Conservation (phyloP, 2,113 vertebrate species). For the Hemiprocne comata region DNA sequence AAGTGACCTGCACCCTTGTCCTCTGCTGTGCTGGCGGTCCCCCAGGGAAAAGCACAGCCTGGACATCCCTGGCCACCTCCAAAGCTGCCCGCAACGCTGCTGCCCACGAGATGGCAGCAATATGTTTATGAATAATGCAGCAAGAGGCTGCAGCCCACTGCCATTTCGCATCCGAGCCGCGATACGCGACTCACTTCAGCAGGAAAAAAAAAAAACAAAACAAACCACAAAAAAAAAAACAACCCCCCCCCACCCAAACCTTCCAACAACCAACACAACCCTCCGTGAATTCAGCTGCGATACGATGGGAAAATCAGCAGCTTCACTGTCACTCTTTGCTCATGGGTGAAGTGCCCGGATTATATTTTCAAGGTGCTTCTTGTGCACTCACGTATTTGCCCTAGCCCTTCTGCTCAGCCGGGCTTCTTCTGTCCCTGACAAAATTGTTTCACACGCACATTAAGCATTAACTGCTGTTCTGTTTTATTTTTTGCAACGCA, state of each 20-base stretch:
- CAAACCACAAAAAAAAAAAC: too few relatives aligned
- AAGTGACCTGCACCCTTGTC: neutral
- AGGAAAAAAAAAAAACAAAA: neutral
- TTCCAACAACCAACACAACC: neutral
- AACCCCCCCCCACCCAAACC: too few relatives aligned
- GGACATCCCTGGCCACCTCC: neutral
- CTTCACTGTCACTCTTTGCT: neutral
- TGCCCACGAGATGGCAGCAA: slow-evolving; percentile 91
- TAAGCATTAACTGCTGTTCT: slow-evolving; percentile 63
- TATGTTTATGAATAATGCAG: slow-evolving; percentile 82
- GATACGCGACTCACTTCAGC: slow-evolving; percentile 42
- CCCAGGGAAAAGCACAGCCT: neutral
- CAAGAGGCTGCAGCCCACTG: slow-evolving; percentile 46
- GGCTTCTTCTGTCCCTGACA: neutral
- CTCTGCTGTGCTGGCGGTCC: neutral
- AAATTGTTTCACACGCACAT: slow-evolving; percentile 42
- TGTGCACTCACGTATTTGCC: neutral
- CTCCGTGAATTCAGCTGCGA: neutral
- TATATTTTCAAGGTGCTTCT: neutral
- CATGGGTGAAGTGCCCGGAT: neutral
- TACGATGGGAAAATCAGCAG: neutral
- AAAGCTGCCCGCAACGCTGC: neutral
- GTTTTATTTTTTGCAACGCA: slow-evolving; percentile 35
- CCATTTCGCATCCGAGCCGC: slow-evolving; percentile 51
- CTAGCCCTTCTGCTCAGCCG: neutral